Percentiles rank a stretch among this genome's conserved stretches.
phyloP scores from a whole-genome alignment of 1,140 invertebrate genomes.

The Ptiloglossa arizonensis region DNA sequence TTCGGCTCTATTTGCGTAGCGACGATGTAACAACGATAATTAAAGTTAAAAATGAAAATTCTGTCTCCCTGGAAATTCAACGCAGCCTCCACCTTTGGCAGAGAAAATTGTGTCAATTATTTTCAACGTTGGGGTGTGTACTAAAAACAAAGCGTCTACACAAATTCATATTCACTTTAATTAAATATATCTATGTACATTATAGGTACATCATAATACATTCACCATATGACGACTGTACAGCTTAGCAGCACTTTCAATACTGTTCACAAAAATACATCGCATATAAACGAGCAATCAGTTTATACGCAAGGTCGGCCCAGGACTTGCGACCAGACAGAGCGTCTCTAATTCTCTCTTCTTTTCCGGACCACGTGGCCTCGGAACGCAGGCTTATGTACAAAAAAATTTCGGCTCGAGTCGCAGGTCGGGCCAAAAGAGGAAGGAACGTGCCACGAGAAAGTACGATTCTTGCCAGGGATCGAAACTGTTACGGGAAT shows the following conservation, averaged over 20 bases:
- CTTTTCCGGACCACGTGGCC: slow-evolving; percentile 12
- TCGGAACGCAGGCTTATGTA: slow-evolving; percentile 53
- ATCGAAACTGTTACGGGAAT: background rate
- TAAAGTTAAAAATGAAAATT: too few species aligned
- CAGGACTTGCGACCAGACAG: slow-evolving; percentile 55
- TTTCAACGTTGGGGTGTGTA: background rate
- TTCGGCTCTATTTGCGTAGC: too few species aligned
- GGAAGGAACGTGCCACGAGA: slow-evolving; percentile 63
- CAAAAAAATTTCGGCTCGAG: slow-evolving; percentile 58
- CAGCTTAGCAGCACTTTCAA: slow-evolving; percentile 76
- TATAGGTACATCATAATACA: slow-evolving; percentile 81
- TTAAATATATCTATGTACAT: slow-evolving; percentile 81
- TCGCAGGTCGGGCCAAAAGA: slow-evolving; percentile 61
- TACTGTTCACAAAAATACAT: slow-evolving; percentile 80
- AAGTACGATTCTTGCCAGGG: slow-evolving; percentile 44
- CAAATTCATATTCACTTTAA: slow-evolving; percentile 81
- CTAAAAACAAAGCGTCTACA: slow-evolving; percentile 58
- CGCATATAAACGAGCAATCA: slow-evolving; percentile 72
- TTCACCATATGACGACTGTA: slow-evolving; percentile 77
- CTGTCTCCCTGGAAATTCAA: too few species aligned
- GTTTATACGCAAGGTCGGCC: slow-evolving; percentile 67
- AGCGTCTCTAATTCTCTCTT: slow-evolving; percentile 34
- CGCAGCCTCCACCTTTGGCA: too few species aligned
- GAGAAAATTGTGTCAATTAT: too few species aligned
- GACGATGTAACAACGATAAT: too few species aligned